Evolutionary conservation across 2,888 invertebrate species (phyloP), one percentile per base, ranked within the genome.

Genomic region (Escarpia spicata): DNA sequence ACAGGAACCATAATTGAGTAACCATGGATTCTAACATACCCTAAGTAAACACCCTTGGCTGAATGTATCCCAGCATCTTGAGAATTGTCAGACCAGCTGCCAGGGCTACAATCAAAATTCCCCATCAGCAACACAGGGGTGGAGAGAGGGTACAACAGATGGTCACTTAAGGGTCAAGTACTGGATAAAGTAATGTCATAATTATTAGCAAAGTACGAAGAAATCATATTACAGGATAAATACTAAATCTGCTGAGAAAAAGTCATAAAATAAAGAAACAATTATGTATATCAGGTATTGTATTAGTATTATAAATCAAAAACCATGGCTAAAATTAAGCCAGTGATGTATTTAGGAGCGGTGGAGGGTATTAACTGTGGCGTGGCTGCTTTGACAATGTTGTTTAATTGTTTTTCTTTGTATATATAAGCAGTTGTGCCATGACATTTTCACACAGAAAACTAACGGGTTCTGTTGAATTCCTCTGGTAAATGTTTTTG

Each of bases 11-110:
- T 75, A 75, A 75, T 75, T 75, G 75, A 75, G 75, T 75, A 75
- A 75, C 75, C 75, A 75, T 75, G 75, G 75, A 75, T 75, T 75
- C 75, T 75, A 75, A 75, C 75, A 26, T 75, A 75, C 75, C 75
- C 75, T 75, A 75, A 75, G 75, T 26, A 75, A 75, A 75, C 75
- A 75, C 75, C 75, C 75, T 26, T 75, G 75, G 75, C 26, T 3
- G 19, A 75, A 15, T 52, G 75, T 75, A 19, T 75, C 75, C 26
- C 75, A 26, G 75, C 26, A 75, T 75, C 75, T n/a, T 26, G 19
- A 75, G 75, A 75, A 75, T 26, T 75, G 19, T 26, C 75, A 75
- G 75, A 26, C 75, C 75, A 75, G 75, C 75, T 75, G 75, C 26
- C 75, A 26, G n/a, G 75, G 26, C n/a, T 6, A 75, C n/a, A 75